Conservation (phyloP, 1,140 invertebrate genomes). For the Babylonia areolata region DNA sequence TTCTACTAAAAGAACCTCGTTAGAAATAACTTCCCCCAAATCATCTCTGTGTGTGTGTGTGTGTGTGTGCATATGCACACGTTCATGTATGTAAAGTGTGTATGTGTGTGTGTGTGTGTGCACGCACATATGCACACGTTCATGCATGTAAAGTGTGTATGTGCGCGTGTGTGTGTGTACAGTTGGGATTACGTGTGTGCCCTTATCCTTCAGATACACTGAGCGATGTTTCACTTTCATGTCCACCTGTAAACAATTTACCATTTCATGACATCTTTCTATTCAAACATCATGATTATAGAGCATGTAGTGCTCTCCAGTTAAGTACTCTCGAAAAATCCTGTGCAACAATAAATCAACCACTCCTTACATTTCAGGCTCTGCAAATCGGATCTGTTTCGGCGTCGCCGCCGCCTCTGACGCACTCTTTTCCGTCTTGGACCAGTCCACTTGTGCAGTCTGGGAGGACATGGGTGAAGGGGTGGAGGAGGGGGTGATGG, state of each 20-base stretch:
- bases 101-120: background rate
- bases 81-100: background rate
- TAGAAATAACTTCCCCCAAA: too few relatives aligned
- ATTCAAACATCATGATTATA: too few relatives aligned
- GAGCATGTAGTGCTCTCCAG: too few relatives aligned
- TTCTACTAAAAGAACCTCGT: too few relatives aligned
- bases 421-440: background rate
- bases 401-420: background rate
- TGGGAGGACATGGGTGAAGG: background rate
- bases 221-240: too few relatives aligned
- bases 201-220: too few relatives aligned
- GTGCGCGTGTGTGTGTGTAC: background rate
- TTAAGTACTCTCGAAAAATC: too few relatives aligned
- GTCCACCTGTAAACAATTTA: too few relatives aligned
- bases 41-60: background rate
- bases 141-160: background rate
- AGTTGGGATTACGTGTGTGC: background rate
- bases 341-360: background rate
- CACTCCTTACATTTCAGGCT: background rate
- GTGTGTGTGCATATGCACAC: too few relatives aligned
- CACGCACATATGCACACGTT: background rate
- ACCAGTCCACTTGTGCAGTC: background rate
- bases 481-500: constrained; percentile 1
- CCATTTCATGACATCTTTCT: too few relatives aligned
- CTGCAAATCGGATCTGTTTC: constrained; percentile 12